phyloP scores from a whole-genome alignment of 2,888 invertebrate species.

The Melinopterus prodromus region DNA sequence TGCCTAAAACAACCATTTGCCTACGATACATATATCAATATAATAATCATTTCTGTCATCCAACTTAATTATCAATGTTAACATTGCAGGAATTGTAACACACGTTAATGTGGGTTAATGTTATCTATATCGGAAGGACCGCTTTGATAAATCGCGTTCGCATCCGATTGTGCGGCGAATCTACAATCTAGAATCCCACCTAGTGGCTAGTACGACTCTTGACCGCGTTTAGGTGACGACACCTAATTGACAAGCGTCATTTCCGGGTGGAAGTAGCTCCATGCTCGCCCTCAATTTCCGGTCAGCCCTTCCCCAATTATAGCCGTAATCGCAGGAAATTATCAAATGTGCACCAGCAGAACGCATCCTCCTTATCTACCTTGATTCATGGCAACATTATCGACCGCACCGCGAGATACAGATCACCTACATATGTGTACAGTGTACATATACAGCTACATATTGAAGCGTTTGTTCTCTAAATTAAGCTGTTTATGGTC shows the following conservation, averaged over 20 bases:
- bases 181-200: not conserved
- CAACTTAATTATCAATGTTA: not conserved
- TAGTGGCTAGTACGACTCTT: not conserved
- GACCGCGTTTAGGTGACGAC: conserved; percentile 47
- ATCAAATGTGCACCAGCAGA: conserved; percentile 58
- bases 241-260: conserved; percentile 61
- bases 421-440: not conserved
- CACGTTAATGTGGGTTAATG: not conserved
- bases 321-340: conserved; percentile 62
- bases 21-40: too few relatives aligned
- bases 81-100: not conserved
- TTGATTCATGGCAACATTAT: conserved; percentile 50
- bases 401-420: conserved; percentile 13
- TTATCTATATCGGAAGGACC: not conserved
- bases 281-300: conserved; percentile 62
- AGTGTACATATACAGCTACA: not conserved
- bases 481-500: not conserved
- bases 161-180: not conserved
- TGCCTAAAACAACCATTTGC: too few relatives aligned
- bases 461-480: not conserved
- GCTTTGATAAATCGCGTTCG: not conserved
- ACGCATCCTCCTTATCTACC: conserved; percentile 57
- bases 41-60: too few relatives aligned
- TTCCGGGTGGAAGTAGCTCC: conserved; percentile 58
- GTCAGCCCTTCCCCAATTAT: conserved; percentile 61